These are phyloP conservation scores for Prunella himalayana DNA, from an alignment of 2,113 vertebrate genomes.

Conservation along the genomic window DNA sequence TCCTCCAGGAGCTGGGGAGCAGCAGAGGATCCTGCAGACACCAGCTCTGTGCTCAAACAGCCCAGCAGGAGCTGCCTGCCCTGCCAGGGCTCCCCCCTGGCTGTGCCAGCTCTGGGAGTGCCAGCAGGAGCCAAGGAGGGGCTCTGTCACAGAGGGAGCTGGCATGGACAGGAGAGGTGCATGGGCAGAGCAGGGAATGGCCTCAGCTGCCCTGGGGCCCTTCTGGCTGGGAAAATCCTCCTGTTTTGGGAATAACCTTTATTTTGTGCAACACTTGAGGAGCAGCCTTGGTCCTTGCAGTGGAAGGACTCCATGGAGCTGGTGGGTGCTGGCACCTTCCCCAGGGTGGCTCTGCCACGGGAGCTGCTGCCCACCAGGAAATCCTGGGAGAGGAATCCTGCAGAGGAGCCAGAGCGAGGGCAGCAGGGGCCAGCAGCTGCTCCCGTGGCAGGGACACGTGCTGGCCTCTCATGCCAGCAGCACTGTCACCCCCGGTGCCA, in stretches of 20 bases:
- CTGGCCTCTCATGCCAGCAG: rapidly evolving
- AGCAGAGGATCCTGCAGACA: background rate
- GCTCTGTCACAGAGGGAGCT: background rate
- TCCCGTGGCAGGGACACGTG: rapidly evolving
- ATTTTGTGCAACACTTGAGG: background rate
- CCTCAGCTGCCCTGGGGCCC: background rate
- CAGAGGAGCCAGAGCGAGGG: rapidly evolving
- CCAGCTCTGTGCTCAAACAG: background rate
- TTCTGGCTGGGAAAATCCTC: background rate
- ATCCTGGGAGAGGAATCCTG: rapidly evolving
- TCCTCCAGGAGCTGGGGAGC: background rate
- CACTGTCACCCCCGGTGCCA: background rate
- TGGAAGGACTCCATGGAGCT: rapidly evolving
- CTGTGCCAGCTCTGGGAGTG: background rate
- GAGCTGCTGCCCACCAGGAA: background rate
- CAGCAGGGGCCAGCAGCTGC: background rate
- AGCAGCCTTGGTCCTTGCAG: background rate
- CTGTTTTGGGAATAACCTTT: rapidly evolving
- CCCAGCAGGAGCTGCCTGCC: background rate
- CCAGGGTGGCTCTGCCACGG: too few relatives aligned
- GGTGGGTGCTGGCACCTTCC: rapidly evolving
- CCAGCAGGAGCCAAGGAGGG: too few relatives aligned
- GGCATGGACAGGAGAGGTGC: background rate
- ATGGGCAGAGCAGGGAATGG: rapidly evolving
- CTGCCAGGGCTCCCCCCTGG: background rate